Evolutionary conservation across 2,797 vertebrate genomes (phyloP).

Genomic region (Onychomys leucogaster): DNA sequence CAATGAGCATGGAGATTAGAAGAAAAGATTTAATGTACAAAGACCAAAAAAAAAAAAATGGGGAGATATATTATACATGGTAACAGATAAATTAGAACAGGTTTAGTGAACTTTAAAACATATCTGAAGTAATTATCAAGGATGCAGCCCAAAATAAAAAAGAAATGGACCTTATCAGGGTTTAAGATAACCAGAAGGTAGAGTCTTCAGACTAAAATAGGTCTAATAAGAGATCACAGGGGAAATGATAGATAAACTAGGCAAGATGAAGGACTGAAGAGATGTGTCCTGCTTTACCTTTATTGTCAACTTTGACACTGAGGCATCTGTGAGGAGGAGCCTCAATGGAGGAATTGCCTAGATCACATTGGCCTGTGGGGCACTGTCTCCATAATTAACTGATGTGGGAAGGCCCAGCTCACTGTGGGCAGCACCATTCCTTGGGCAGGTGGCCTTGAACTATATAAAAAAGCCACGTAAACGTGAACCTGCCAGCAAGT

Average conservation of each 20-base stretch:
- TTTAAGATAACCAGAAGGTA: not conserved
- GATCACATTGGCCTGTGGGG: not conserved
- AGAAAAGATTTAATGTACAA: slow-evolving; percentile 22
- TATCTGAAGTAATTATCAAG: slow-evolving; percentile 4
- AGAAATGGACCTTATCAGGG: not conserved
- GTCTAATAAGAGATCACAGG: not conserved
- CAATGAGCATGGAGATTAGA: not conserved
- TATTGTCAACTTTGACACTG: not conserved
- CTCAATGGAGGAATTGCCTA: not conserved
- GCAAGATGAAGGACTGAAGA: not conserved
- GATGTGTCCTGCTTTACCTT: not conserved
- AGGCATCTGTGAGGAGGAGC: no score
- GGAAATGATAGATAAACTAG: not conserved
- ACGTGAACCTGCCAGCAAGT: no score
- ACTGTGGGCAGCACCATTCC: not conserved
- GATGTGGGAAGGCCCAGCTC: not conserved
- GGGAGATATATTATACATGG: not conserved
- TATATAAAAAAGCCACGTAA: not conserved
- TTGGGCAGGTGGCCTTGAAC: not conserved
- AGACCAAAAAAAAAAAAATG: not conserved
- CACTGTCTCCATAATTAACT: not conserved
- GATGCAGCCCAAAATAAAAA: not conserved
- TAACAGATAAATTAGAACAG: not conserved
- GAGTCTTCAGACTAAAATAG: not conserved
- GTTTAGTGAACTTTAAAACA: slow-evolving; percentile 26